Evolutionary conservation across 1,140 invertebrate species (phyloP).

Genomic region (Musca domestica): DNA sequence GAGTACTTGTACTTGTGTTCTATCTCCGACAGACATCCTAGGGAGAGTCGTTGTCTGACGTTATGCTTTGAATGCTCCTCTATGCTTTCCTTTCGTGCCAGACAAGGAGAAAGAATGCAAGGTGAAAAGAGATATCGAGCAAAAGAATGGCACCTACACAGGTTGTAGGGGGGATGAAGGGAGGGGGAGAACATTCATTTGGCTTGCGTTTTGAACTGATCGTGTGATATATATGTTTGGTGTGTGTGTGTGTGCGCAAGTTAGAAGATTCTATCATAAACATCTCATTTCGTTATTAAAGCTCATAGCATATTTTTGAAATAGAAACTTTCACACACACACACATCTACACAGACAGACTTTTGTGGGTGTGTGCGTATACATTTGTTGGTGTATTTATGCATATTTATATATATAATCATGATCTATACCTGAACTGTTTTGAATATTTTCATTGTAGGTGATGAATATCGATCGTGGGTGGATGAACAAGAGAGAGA

Average conservation of each 20-base stretch:
- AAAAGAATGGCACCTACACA: slow-evolving; percentile 1
- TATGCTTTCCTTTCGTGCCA: too few species aligned
- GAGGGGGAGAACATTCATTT: too few species aligned
- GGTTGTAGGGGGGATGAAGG: background rate
- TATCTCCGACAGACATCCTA: background rate
- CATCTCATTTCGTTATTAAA: slow-evolving; percentile 11
- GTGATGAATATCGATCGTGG: too few species aligned
- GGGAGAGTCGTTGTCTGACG: background rate
- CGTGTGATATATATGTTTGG: background rate
- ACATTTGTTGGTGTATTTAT: background rate
- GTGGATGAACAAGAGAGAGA: too few species aligned
- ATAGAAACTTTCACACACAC: slow-evolving; percentile 9
- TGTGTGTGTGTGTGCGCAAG: background rate
- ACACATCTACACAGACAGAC: background rate
- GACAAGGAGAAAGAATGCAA: background rate
- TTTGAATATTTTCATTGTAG: too few species aligned
- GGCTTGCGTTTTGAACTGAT: too few species aligned
- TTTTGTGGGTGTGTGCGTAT: background rate
- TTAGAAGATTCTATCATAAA: slow-evolving; percentile 6
- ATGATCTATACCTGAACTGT: background rate
- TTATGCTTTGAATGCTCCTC: too few species aligned
- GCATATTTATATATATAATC: background rate
- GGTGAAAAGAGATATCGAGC: background rate
- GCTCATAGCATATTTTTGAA: slow-evolving; percentile 16
- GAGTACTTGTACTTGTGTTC: background rate